Evolutionary conservation across 1,140 invertebrate species (phyloP), one percentile per base, ranked within the genome.

Genomic region (Drosophila prosaltans): DNA sequence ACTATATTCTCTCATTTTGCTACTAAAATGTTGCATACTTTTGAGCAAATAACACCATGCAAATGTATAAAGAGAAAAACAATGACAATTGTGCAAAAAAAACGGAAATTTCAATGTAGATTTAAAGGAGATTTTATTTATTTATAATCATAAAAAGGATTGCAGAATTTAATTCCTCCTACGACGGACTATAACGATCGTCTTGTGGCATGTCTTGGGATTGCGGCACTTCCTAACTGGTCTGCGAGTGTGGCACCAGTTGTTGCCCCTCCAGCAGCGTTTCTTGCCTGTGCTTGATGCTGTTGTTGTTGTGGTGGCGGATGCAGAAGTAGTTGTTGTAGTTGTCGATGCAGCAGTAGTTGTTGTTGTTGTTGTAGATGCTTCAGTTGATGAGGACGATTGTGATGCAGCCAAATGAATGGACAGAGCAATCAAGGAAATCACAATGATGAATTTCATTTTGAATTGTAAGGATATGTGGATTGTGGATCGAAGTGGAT

Each of bases 191-290:
- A 57, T 57, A 32, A 57, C 26, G 28, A 51, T 10, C 0, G 45
- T 51, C n/a, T 51, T 51, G 45, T 51, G 45, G 45, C 45, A 51
- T 26, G 0, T 51, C 21, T 51, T 10, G 21, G 45, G 45, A 51
- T 51, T 8, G 45, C 45, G 21, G 3, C 45, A 51, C 8, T 51
- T 51, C 9, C 45, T 24, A 9, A 9, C 9, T 9, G 45, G 45
- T 1, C 45, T 24, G 2, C 54, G 54, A 8, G 54, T 57, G 54
- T 57, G 54, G 28, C 54, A 57, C 54, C 54, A 57, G 11, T 57
- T 57, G 28, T 57, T 57, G 28, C 54, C 26, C n/a, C 16, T 28
- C 54, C 54, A 57, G 10, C 54, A 57, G 2, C 11, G 28, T 5
- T 57, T 57, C 54, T 57, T 57, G 26, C 32, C 7, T 4, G 26